A percentile compares a stretch with the other conserved stretches of the same genome.
Conservation (phyloP, 2,888 invertebrate species). For the Pheosia tremula region DNA sequence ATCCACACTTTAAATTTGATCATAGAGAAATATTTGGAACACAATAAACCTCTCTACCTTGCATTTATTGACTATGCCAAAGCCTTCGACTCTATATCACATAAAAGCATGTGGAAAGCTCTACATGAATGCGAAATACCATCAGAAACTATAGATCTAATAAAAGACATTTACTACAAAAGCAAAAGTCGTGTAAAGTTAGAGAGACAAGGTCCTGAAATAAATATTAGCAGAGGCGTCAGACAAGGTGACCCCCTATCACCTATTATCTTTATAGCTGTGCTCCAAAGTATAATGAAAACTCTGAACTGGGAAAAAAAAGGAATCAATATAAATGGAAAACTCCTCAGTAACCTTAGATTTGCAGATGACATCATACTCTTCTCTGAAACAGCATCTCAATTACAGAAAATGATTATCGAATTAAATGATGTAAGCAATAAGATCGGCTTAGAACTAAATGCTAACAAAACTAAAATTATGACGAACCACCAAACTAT, state of each 20-base stretch:
- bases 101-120: too few species aligned
- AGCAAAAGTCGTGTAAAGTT: not conserved
- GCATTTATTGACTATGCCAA: too few species aligned
- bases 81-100: too few species aligned
- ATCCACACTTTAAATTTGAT: too few species aligned
- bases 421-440: not conserved
- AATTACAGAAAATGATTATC: not conserved
- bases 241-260: not conserved
- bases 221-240: not conserved
- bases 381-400: not conserved
- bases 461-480: not conserved
- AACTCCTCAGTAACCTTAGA: not conserved
- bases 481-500: not conserved
- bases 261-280: not conserved
- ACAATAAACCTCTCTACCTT: too few species aligned
- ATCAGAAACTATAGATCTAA: too few species aligned
- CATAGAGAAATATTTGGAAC: too few species aligned
- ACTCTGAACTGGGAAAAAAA: not conserved
- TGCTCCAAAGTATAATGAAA: not conserved
- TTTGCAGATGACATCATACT: conserved; percentile 1
- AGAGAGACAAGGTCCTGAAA: not conserved
- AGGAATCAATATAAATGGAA: not conserved
- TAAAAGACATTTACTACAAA: too few species aligned
- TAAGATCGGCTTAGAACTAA: not conserved
- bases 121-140: too few species aligned